phyloP scores from a whole-genome alignment of 2,113 vertebrate genomes.

The Daubentonia madagascariensis region DNA sequence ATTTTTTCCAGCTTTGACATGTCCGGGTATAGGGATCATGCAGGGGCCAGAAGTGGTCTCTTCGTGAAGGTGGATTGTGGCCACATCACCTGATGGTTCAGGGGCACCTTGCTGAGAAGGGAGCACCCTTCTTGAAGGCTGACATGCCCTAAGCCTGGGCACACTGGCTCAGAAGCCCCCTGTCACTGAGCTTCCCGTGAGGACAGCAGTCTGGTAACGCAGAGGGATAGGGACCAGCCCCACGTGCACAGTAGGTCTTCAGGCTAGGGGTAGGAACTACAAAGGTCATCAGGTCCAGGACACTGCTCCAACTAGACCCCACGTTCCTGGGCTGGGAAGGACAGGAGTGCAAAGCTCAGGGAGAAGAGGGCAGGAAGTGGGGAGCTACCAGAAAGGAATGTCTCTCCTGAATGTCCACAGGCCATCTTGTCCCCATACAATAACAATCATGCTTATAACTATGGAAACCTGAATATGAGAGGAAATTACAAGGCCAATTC shows the following conservation, averaged over 20 bases:
- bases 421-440: not conserved
- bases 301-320: not conserved
- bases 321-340: no score
- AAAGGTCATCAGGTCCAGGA: not conserved
- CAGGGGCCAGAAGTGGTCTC: no score
- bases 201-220: not conserved
- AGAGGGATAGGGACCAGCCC: not conserved
- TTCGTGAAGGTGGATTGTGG: not conserved
- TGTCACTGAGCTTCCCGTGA: not conserved
- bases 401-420: no score
- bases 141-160: not conserved
- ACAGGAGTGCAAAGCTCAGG: no score
- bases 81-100: not conserved
- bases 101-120: not conserved
- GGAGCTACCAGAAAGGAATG: not conserved
- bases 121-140: no score
- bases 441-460: not conserved
- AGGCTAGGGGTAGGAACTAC: fast-evolving
- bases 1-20: not conserved
- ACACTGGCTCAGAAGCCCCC: not conserved
- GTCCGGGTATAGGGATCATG: not conserved
- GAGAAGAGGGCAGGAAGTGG: not conserved
- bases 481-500: not conserved
- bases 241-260: not conserved
- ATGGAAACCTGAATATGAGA: not conserved